Evolutionary conservation across 2,113 vertebrate genomes (phyloP).

Genomic region (Podilymbus podiceps): DNA sequence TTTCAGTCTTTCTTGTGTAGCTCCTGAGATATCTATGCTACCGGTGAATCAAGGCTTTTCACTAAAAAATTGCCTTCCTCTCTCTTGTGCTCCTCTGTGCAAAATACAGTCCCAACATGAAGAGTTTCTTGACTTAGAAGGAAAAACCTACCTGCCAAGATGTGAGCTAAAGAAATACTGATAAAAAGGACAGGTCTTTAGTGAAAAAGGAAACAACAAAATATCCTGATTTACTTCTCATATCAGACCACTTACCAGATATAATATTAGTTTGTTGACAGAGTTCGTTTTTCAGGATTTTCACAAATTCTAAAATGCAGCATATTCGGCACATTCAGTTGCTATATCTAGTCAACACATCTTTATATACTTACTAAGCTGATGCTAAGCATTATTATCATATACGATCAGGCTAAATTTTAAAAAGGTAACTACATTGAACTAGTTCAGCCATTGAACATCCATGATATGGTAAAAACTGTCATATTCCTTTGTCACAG

Average conservation of each 20-base stretch:
- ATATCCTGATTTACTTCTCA: not conserved
- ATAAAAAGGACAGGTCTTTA: not conserved
- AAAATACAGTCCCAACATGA: not conserved
- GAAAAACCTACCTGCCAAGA: not conserved
- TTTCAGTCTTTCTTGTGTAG: not conserved
- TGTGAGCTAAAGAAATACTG: not conserved
- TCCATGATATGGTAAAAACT: not conserved
- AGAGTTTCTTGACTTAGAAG: not conserved
- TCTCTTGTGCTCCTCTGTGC: not conserved
- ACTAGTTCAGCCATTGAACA: not conserved
- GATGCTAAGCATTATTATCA: not conserved
- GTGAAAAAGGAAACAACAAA: not conserved
- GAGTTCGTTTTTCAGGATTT: not conserved
- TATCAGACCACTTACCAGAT: not conserved
- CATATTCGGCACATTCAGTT: rapidly evolving
- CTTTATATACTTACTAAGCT: not conserved
- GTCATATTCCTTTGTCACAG: not conserved
- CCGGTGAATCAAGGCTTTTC: not conserved
- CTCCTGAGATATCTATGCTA: not conserved
- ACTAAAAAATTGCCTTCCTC: not conserved
- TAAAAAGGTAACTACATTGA: not conserved
- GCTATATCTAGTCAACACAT: not conserved
- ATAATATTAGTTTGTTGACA: not conserved
- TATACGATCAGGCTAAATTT: not conserved
- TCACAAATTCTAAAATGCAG: not conserved